Base-by-base conservation (phyloP, 2,797 vertebrate species). In the Acridotheres tristis region DNA sequence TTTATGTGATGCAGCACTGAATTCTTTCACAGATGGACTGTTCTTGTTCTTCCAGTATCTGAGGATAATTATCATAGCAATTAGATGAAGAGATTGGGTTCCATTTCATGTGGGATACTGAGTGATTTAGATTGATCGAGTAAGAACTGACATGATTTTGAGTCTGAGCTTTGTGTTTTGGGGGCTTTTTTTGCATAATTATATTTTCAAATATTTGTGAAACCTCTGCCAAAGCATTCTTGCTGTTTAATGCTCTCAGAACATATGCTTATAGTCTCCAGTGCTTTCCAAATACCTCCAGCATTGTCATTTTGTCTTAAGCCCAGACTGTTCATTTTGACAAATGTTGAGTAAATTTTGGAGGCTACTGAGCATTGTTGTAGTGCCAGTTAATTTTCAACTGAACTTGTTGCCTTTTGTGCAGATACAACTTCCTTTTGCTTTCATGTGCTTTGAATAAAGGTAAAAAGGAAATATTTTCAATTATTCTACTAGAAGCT, bases 1-100 rank as follows among this genome's bases (percentile, higher is more conserved):
- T 85, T 78, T 45, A 42, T 16, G 58, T 62, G 40, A 30, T 85
- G 68, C n/a, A 83, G 61, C 13, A 8, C n/a, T 76, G 42, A 77
- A 85, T 93, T 88, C 38, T 36, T 94, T 89, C 86, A 83, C 93
- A 95, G 84, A 90, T 85, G 89, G 72, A 34, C 72, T 5, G 4
- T 83, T 89, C 42, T 73, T 77, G 8, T 72, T 94, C 72, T 75
- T 88, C 63, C n/a, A 43, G 14, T 77, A 20, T 57, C 65, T 38
- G 50, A 82, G 69, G 81, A 80, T 62, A 92, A 93, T 92, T 91
- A 85, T 88, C 61, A 42, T 9, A 74, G 61, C 75, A 95, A 88
- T 94, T 85, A 90, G 63, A 82, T 68, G 27, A 84, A 91, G 78
- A 68, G 65, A 51, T 59, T 79, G 38, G 57, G 57, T 80, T 96